Percentiles rank a stretch among this genome's conserved stretches.
phyloP scores from a whole-genome alignment of 2,113 vertebrate genomes.

The Macquaria australasica region DNA sequence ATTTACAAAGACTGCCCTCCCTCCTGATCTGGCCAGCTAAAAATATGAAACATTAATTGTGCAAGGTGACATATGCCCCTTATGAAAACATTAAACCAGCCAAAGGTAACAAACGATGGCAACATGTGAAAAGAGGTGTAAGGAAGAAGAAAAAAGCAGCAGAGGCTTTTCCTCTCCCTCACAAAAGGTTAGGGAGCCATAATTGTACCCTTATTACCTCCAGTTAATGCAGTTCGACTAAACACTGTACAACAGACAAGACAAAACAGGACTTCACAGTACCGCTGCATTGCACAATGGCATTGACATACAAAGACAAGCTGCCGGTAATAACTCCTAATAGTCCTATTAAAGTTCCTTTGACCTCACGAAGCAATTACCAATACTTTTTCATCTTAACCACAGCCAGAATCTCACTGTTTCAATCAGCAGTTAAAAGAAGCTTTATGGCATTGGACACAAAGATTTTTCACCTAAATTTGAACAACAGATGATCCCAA shows the following conservation, averaged over 20 bases:
- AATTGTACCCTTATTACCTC: slow-evolving; percentile 65
- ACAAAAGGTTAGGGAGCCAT: slow-evolving; percentile 60
- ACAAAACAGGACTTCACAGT: slow-evolving; percentile 25
- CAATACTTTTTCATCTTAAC: slow-evolving; percentile 41
- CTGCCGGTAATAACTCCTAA: slow-evolving; percentile 71
- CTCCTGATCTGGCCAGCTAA: slow-evolving; percentile 35
- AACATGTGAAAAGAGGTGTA: slow-evolving; percentile 42
- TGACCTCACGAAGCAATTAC: slow-evolving; percentile 62
- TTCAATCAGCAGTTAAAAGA: slow-evolving; percentile 43
- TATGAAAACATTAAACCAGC: slow-evolving; percentile 55
- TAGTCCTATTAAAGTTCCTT: slow-evolving; percentile 67
- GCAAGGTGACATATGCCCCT: slow-evolving; percentile 32
- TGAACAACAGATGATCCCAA: slow-evolving; percentile 21
- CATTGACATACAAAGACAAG: slow-evolving; percentile 61
- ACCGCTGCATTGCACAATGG: slow-evolving; percentile 32
- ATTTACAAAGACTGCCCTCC: slow-evolving; percentile 58
- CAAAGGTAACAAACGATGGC: slow-evolving; percentile 61
- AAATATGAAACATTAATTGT: slow-evolving; percentile 47
- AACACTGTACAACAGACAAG: slow-evolving; percentile 59
- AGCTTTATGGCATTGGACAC: slow-evolving; percentile 20
- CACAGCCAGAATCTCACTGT: slow-evolving; percentile 18
- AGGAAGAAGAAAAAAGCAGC: not conserved
- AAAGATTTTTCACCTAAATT: slow-evolving; percentile 12
- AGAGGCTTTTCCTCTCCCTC: slow-evolving; percentile 38
- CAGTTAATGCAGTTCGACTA: slow-evolving; percentile 47